phyloP scores from a whole-genome alignment of 2,113 vertebrate species.

The Mesembrinibis cayennensis region DNA sequence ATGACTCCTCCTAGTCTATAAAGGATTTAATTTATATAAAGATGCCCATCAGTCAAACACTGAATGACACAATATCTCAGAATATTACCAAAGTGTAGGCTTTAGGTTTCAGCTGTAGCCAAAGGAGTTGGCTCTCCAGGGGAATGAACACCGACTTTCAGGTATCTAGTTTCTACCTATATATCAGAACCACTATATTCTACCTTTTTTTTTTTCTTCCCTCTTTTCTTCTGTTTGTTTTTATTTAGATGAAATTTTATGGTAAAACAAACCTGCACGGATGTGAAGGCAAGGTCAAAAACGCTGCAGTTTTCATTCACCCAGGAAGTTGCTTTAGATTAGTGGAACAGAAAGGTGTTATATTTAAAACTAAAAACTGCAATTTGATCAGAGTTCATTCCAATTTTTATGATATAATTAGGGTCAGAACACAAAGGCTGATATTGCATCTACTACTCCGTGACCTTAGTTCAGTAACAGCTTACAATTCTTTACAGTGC shows the following conservation, averaged over 20 bases:
- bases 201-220: neutral
- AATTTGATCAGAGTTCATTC: neutral
- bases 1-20: neutral
- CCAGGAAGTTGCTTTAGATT: neutral
- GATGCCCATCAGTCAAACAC: neutral
- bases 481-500: neutral
- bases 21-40: neutral
- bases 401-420: neutral
- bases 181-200: neutral
- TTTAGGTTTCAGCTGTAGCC: neutral
- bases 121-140: neutral
- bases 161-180: neutral
- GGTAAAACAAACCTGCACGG: neutral
- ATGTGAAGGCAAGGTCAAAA: neutral
- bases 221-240: neutral
- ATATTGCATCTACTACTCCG: neutral
- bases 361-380: neutral
- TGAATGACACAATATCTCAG: neutral
- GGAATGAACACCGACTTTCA: neutral
- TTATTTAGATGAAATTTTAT: neutral
- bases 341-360: neutral
- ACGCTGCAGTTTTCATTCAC: neutral
- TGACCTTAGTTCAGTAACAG: neutral
- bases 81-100: neutral
- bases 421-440: neutral